A percentile compares a stretch with the other conserved stretches of the same genome.
phyloP scores from a whole-genome alignment of 2,888 invertebrate genomes.

The Tethea ocularis region DNA sequence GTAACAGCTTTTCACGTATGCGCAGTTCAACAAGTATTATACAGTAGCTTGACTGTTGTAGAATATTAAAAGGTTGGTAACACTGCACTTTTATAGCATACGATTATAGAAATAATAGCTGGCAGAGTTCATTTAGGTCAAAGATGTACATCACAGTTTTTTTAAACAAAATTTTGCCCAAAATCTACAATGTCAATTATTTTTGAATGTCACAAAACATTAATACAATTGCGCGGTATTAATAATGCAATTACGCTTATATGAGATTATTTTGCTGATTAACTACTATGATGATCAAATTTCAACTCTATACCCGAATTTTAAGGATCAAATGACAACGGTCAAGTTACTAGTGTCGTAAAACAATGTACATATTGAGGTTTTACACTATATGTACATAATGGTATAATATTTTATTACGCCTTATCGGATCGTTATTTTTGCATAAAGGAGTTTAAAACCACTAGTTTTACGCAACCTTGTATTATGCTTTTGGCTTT shows the following conservation, averaged over 20 bases:
- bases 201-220: neutral
- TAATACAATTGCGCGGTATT: neutral
- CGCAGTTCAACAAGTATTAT: conserved; percentile 33
- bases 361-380: conserved; percentile 56
- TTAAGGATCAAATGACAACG: conserved; percentile 21
- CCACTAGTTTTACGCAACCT: neutral
- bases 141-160: neutral
- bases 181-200: conserved; percentile 1
- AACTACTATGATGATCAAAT: neutral
- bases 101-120: neutral
- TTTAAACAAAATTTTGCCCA: neutral
- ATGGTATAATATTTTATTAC: conserved; percentile 54
- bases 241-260: neutral
- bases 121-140: neutral
- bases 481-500: conserved; percentile 44
- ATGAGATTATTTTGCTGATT: neutral
- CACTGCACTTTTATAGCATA: neutral
- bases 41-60: conserved; percentile 37
- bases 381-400: conserved; percentile 58
- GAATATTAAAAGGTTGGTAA: neutral
- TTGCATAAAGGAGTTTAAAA: conserved; percentile 24
- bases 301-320: neutral
- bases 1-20: conserved; percentile 47
- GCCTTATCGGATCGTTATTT: conserved; percentile 46
- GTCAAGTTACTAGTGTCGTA: conserved; percentile 33